Percentiles rank a stretch among this genome's conserved stretches.
These are phyloP conservation scores for Battus philenor DNA, from an alignment of 1,140 invertebrate species.

Conservation along the genomic window DNA sequence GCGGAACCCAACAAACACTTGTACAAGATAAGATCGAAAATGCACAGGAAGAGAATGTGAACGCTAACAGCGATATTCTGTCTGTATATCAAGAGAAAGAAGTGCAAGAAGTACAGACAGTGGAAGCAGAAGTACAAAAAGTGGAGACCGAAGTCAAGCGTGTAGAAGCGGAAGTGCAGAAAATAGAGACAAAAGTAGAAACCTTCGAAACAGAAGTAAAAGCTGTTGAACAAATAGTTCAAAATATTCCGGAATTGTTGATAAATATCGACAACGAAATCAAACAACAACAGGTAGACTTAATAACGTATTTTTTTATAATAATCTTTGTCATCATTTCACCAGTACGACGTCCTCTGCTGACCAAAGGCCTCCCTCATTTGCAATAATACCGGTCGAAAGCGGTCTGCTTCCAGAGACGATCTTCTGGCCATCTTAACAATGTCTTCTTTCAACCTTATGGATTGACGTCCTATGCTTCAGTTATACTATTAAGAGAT, in stretches of 20 bases:
- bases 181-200: constrained; percentile 17
- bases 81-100: constrained; percentile 3
- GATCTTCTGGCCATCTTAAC: too few relatives aligned
- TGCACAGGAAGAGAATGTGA: constrained; percentile 11
- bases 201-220: constrained; percentile 25
- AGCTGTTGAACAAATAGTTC: constrained; percentile 25
- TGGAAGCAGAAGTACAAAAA: constrained; percentile 15
- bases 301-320: too few relatives aligned
- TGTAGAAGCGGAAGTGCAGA: constrained; percentile 1
- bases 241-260: constrained; percentile 41
- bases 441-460: too few relatives aligned
- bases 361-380: too few relatives aligned
- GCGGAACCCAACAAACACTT: neutral
- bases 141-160: constrained; percentile 14
- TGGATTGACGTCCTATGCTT: too few relatives aligned
- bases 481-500: too few relatives aligned
- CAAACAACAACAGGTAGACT: constrained; percentile 35
- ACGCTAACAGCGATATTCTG: constrained; percentile 8
- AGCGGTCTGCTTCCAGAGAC: too few relatives aligned
- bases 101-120: constrained; percentile 4
- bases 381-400: too few relatives aligned
- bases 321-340: too few relatives aligned
- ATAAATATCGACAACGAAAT: constrained; percentile 37
- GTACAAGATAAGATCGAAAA: constrained; percentile 13
- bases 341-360: too few relatives aligned